Percentiles rank a stretch among this genome's conserved stretches.
Conservation (phyloP, 2,888 invertebrate species). For the Parnassius orleans region DNA sequence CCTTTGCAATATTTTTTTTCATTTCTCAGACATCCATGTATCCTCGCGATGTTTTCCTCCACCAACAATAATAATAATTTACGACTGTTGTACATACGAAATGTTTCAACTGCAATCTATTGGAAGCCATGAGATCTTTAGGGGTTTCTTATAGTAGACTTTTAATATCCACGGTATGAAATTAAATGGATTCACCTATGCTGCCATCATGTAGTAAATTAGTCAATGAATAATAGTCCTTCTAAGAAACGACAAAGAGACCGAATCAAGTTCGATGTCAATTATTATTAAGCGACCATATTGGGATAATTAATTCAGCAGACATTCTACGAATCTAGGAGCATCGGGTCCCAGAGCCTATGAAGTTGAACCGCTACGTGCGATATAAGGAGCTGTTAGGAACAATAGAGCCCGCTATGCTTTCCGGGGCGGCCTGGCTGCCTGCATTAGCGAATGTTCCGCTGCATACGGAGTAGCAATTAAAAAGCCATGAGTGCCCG, state of each 20-base stretch:
- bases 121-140: too few species aligned
- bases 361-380: constrained; percentile 69
- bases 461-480: constrained; percentile 65
- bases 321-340: constrained; percentile 72
- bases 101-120: too few species aligned
- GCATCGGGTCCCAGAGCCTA: constrained; percentile 50
- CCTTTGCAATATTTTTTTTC: too few species aligned
- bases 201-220: too few species aligned
- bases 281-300: constrained; percentile 57
- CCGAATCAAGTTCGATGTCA: constrained; percentile 27
- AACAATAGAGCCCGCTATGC: constrained; percentile 68
- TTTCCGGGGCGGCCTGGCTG: constrained; percentile 58
- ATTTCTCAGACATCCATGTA: too few species aligned
- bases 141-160: too few species aligned
- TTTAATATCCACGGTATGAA: too few species aligned
- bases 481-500: constrained; percentile 67
- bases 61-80: too few species aligned
- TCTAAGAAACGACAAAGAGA: constrained; percentile 26
- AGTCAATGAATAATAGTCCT: too few species aligned
- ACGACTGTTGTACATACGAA: too few species aligned
- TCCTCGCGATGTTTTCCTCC: too few species aligned
- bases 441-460: constrained; percentile 69
- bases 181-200: too few species aligned
- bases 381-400: constrained; percentile 65
- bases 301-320: constrained; percentile 62